Evolutionary conservation across 2,797 vertebrate species (phyloP).

Genomic region (Acestrorhynchus altus): DNA sequence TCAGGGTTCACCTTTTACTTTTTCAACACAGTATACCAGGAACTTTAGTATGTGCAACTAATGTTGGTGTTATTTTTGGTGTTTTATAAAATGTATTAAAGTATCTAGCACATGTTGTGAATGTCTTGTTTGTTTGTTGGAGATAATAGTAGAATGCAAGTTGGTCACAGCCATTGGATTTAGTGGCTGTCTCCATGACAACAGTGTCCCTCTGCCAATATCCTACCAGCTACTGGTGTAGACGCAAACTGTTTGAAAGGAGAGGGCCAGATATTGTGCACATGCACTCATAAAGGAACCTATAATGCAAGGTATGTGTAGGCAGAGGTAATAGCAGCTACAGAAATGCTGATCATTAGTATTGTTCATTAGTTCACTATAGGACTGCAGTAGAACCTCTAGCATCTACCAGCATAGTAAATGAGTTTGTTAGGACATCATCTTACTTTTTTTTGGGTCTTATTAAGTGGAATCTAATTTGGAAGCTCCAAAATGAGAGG

Average conservation of each 20-base stretch:
- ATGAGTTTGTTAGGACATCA: too few species aligned
- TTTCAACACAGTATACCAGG: neutral
- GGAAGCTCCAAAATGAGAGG: too few species aligned
- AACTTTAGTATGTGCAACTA: neutral
- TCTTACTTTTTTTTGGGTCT: too few species aligned
- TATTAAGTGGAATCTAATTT: too few species aligned
- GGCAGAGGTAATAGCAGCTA: too few species aligned
- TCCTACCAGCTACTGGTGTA: slow-evolving; percentile 16
- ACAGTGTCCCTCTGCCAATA: slow-evolving; percentile 41
- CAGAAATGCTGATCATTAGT: too few species aligned
- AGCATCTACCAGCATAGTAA: too few species aligned
- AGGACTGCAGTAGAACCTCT: too few species aligned
- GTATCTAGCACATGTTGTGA: slow-evolving; percentile 25
- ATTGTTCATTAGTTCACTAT: too few species aligned
- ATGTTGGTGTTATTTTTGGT: slow-evolving; percentile 10
- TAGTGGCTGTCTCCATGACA: slow-evolving; percentile 34
- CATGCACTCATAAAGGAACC: slow-evolving; percentile 41
- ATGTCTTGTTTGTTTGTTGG: neutral
- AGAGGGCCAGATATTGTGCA: slow-evolving; percentile 20
- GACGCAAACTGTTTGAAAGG: neutral
- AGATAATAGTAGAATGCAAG: neutral
- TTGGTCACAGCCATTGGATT: slow-evolving; percentile 29
- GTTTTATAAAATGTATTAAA: slow-evolving; percentile 37
- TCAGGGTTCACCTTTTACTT: slow-evolving; percentile 10
- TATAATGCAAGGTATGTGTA: slow-evolving; percentile 45